phyloP scores from a whole-genome alignment of 2,797 vertebrate genomes.

The Simalia tracyae region DNA sequence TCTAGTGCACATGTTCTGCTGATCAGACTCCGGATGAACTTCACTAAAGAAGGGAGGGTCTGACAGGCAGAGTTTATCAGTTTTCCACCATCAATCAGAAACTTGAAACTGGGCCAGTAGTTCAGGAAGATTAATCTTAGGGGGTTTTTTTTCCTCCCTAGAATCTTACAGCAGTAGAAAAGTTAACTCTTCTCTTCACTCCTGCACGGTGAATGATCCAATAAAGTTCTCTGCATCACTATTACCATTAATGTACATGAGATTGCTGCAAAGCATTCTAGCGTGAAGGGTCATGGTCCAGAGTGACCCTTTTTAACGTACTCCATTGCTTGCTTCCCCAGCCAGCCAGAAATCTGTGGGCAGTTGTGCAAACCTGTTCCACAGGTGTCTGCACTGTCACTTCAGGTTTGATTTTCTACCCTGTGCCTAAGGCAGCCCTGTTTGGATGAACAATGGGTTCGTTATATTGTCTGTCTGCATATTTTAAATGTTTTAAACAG shows the following conservation, averaged over 20 bases:
- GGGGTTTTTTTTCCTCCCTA: conserved; percentile 26
- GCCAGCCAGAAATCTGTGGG: neutral
- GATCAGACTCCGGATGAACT: conserved; percentile 49
- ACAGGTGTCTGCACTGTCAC: neutral
- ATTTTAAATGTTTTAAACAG: neutral
- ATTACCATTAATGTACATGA: neutral
- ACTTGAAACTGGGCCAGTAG: conserved; percentile 53
- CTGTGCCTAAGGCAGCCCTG: neutral
- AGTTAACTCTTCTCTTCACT: conserved; percentile 55
- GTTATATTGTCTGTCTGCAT: neutral
- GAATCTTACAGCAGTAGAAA: conserved; percentile 27
- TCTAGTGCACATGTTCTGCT: conserved; percentile 40
- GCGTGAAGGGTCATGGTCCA: neutral
- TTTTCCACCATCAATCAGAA: conserved; percentile 54
- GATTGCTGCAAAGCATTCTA: neutral
- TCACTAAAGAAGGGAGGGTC: neutral
- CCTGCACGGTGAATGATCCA: neutral
- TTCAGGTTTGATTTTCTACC: neutral
- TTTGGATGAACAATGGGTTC: neutral
- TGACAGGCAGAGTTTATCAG: conserved; percentile 33
- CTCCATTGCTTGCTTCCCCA: neutral
- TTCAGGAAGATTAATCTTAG: conserved; percentile 41
- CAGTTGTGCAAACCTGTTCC: neutral
- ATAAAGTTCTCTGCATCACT: neutral
- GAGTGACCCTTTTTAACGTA: neutral